phyloP scores from a whole-genome alignment of 2,797 vertebrate genomes.

The Selene dorsalis region DNA sequence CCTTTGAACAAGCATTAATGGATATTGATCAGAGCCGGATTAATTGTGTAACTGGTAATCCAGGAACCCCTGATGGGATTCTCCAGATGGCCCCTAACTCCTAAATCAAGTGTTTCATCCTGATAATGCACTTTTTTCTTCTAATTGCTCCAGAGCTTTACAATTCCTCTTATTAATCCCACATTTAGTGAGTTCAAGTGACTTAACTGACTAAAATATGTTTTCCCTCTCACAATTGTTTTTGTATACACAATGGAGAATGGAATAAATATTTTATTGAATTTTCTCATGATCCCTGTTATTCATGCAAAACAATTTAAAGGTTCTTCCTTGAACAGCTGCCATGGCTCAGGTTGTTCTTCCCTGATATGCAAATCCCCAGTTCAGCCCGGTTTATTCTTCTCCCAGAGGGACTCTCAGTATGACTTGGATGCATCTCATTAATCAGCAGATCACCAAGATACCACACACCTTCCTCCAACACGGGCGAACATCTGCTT shows the following conservation, averaged over 20 bases:
- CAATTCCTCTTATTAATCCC: not conserved
- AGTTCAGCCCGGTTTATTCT: slow-evolving; percentile 45
- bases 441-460: slow-evolving; percentile 58
- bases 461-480: slow-evolving; percentile 28
- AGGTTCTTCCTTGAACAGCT: slow-evolving; percentile 35
- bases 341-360: slow-evolving; percentile 37
- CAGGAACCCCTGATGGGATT: slow-evolving; percentile 49
- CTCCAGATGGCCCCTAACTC: slow-evolving; percentile 70
- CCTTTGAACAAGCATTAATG: slow-evolving; percentile 54
- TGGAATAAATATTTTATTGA: not conserved
- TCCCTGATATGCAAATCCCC: slow-evolving; percentile 67
- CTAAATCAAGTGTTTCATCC: slow-evolving; percentile 55
- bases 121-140: slow-evolving; percentile 28
- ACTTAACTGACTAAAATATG: not conserved
- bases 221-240: not conserved
- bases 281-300: not conserved
- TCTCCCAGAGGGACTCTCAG: slow-evolving; percentile 35
- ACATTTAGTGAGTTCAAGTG: not conserved
- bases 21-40: slow-evolving; percentile 72
- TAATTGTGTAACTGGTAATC: slow-evolving; percentile 66
- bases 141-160: not conserved
- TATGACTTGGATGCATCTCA: slow-evolving; percentile 52
- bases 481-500: slow-evolving; percentile 57
- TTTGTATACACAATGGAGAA: too few relatives aligned
- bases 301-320: slow-evolving; percentile 1